Evolutionary conservation across 2,888 invertebrate species (phyloP).

Genomic region (Diogma glabrata): DNA sequence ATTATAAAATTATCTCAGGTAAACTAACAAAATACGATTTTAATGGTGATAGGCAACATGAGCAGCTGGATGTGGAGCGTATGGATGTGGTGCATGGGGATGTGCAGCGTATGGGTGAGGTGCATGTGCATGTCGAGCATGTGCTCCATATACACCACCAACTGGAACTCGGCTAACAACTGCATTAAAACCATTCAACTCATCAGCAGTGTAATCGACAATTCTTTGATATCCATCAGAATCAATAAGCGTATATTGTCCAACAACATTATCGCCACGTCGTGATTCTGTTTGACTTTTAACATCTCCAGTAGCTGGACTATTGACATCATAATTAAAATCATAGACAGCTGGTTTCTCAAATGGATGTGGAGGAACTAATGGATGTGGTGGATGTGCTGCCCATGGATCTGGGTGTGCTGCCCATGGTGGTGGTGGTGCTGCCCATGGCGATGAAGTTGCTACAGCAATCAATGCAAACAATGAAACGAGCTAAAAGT

Average conservation of each 20-base stretch:
- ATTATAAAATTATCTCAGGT: no score
- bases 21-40: no score
- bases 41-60: not conserved
- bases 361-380: not conserved
- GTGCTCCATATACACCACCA: not conserved
- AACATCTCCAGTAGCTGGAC: conserved; percentile 41
- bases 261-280: conserved; percentile 40
- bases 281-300: conserved; percentile 41
- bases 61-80: not conserved
- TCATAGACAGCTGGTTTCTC: conserved; percentile 38
- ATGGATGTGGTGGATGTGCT: no score
- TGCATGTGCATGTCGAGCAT: not conserved
- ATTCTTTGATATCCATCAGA: conserved; percentile 40
- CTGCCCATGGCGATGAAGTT: no score
- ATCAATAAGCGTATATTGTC: conserved; percentile 40
- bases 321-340: conserved; percentile 38
- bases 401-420: no score
- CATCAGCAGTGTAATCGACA: conserved; percentile 42
- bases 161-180: conserved; percentile 39
- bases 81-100: not conserved
- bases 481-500: no score
- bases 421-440: no score
- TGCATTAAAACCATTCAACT: conserved; percentile 42
- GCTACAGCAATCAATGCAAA: conserved; percentile 3
- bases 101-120: not conserved